Percentiles rank a stretch among this genome's conserved stretches.
Conservation (phyloP, 2,888 invertebrate species). For the Linhomoeus sp. region DNA sequence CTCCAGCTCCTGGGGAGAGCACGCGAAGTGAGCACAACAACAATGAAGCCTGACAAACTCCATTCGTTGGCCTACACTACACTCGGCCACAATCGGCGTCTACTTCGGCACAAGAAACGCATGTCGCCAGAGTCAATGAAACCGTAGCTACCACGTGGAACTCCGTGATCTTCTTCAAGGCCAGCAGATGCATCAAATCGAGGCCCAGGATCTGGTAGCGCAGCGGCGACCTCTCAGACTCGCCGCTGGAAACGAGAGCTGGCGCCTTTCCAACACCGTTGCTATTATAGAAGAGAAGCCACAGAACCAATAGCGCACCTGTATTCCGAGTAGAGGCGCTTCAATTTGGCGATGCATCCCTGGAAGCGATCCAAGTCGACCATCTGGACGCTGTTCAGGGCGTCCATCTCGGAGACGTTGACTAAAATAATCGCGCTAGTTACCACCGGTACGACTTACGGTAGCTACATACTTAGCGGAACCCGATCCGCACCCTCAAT, state of each 20-base stretch:
- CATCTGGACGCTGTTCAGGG: conserved; percentile 75
- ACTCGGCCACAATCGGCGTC: too few relatives aligned
- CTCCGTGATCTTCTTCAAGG: conserved; percentile 88
- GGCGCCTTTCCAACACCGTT: too few relatives aligned
- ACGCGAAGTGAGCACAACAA: conserved; percentile 14
- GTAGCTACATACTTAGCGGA: too few relatives aligned
- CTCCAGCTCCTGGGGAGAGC: conserved; percentile 59
- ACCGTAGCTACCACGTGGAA: conserved; percentile 79
- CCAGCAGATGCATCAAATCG: conserved; percentile 72
- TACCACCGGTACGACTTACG: too few relatives aligned
- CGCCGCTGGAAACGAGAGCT: too few relatives aligned
- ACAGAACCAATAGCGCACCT: too few relatives aligned
- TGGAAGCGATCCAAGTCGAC: conserved; percentile 89
- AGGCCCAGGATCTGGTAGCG: conserved; percentile 70
- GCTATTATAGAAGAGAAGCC: too few relatives aligned
- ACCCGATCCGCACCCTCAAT: too few relatives aligned
- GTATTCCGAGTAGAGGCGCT: conserved; percentile 59
- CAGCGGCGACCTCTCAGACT: too few relatives aligned
- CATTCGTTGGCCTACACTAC: too few relatives aligned
- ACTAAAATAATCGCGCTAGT: conserved; percentile 35
- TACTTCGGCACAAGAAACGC: too few relatives aligned
- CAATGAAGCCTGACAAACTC: neutral
- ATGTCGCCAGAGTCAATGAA: too few relatives aligned
- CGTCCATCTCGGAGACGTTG: conserved; percentile 82
- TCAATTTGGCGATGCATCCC: conserved; percentile 85